Evolutionary conservation across 2,888 invertebrate genomes (phyloP).

Genomic region (Tridacna gigas): DNA sequence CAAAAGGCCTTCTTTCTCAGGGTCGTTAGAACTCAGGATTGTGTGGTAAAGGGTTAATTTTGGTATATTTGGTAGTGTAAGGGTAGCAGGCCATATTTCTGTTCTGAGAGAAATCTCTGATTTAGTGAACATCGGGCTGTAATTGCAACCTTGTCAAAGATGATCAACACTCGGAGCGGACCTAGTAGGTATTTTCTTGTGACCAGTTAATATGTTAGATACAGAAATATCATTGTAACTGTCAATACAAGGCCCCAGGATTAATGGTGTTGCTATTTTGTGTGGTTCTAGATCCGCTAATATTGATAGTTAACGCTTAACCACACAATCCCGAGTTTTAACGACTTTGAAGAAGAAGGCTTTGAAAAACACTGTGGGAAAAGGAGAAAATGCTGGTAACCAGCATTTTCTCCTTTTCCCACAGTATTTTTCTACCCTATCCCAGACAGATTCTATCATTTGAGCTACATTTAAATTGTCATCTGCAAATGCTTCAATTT

Average conservation of each 20-base stretch:
- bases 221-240: slow-evolving; percentile 24
- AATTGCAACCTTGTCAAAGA: slow-evolving; percentile 20
- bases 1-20: no score
- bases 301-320: slow-evolving; percentile 11
- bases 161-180: slow-evolving; percentile 7
- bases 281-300: not conserved
- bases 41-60: no score
- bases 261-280: slow-evolving; percentile 9
- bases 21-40: no score
- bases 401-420: no score
- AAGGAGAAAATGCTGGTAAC: no score
- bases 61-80: not conserved
- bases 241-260: slow-evolving; percentile 6
- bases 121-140: slow-evolving; percentile 7
- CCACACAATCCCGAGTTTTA: no score
- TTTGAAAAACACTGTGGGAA: no score
- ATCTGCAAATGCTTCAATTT: no score
- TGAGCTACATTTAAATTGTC: no score
- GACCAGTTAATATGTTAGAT: slow-evolving; percentile 27
- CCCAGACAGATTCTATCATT: no score
- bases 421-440: no score
- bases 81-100: not conserved
- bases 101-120: not conserved
- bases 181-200: slow-evolving; percentile 17
- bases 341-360: no score